Conservation (phyloP, 2,113 vertebrate species). For the Carollia perspicillata region DNA sequence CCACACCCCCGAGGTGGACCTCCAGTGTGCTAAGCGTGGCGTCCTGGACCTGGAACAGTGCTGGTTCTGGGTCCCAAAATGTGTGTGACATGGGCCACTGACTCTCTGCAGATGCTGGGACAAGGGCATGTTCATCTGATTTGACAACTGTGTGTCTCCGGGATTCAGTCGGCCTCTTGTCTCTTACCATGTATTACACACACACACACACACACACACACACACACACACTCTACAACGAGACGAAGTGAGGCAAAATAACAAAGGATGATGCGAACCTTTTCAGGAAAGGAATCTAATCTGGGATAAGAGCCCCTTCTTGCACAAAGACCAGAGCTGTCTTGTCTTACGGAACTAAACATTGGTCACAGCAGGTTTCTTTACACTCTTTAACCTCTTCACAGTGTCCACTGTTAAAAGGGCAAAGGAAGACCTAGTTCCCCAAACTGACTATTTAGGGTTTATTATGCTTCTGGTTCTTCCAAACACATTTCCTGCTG, state of each 20-base stretch:
- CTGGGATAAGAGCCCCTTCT: not conserved
- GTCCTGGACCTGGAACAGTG: not conserved
- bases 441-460: not conserved
- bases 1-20: no score
- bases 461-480: not conserved
- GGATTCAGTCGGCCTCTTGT: not conserved
- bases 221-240: not conserved
- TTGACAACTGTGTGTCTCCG: not conserved
- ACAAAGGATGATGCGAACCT: not conserved
- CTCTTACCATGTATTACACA: not conserved
- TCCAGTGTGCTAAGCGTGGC: not conserved
- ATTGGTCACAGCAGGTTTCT: not conserved
- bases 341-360: not conserved
- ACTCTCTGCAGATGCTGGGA: not conserved
- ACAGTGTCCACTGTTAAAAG: not conserved
- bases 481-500: not conserved
- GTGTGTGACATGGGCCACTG: accelerated
- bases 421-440: not conserved
- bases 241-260: not conserved
- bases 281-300: not conserved
- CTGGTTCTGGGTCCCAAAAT: not conserved
- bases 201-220: not conserved
- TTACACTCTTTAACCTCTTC: not conserved
- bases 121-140: not conserved
- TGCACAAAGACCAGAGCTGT: not conserved